Conservation (phyloP, 2,113 vertebrate genomes). For the Zapus hudsonius region DNA sequence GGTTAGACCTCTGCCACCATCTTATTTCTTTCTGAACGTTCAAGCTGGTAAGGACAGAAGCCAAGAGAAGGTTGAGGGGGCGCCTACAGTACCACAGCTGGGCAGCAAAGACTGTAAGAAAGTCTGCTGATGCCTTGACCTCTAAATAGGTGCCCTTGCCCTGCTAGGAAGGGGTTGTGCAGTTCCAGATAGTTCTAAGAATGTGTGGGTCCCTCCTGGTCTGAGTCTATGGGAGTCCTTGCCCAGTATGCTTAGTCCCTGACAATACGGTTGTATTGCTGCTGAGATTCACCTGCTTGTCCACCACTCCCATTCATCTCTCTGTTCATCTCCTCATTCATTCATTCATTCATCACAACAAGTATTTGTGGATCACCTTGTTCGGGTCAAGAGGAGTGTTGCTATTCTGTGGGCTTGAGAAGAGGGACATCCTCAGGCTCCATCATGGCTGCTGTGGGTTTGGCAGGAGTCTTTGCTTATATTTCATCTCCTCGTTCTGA, state of each 20-base stretch:
- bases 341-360: conserved; percentile 59
- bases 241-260: conserved; percentile 65
- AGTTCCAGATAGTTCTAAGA: conserved; percentile 37
- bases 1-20: conserved; percentile 5
- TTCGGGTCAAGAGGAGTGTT: background rate
- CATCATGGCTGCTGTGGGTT: background rate
- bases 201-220: background rate
- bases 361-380: background rate
- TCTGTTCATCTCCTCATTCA: conserved; percentile 21
- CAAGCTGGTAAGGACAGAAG: background rate
- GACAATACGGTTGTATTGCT: conserved; percentile 47
- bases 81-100: background rate
- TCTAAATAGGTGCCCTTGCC: background rate
- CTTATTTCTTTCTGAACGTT: background rate
- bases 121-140: fast-evolving
- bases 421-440: conserved; percentile 21
- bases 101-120: background rate
- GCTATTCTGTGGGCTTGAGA: background rate
- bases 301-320: background rate
- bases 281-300: conserved; percentile 65
- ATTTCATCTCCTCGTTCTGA: conserved; percentile 23
- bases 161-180: background rate
- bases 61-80: background rate
- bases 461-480: conserved; percentile 30
- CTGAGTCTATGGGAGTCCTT: conserved; percentile 58